Percentiles rank a stretch among this genome's conserved stretches.
Conservation (phyloP, 2,797 vertebrate species). For the Limnodromus scolopaceus region DNA sequence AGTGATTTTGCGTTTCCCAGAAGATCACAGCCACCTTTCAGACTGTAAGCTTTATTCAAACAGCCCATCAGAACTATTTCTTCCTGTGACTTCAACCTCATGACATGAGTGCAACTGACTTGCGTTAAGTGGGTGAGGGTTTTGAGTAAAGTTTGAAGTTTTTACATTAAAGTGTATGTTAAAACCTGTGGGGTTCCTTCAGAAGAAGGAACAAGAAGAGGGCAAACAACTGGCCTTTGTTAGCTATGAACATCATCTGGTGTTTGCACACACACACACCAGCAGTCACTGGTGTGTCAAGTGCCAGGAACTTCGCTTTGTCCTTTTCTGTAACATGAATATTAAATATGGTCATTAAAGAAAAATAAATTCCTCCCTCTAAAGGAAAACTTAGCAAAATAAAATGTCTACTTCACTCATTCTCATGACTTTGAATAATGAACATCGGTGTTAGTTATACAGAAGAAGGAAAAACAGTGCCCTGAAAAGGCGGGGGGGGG, state of each 20-base stretch:
- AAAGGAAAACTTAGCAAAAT: neutral
- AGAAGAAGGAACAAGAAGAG: neutral
- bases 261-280: neutral
- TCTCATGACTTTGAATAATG: neutral
- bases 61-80: neutral
- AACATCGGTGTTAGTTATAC: neutral
- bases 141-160: neutral
- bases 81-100: neutral
- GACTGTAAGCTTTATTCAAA: neutral
- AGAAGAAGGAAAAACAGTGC: neutral
- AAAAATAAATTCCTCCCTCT: neutral
- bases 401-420: fast-evolving
- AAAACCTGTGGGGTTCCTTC: neutral
- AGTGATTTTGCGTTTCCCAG: neutral
- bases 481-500: neutral
- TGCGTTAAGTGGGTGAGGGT: neutral
- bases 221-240: neutral
- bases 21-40: neutral
- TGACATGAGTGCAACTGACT: neutral
- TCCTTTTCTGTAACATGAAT: neutral
- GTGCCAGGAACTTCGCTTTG: neutral
- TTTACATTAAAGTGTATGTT: neutral
- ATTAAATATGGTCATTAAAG: neutral
- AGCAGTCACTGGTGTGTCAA: neutral
- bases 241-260: neutral